phyloP scores from a whole-genome alignment of 2,113 vertebrate species.

The Tonatia bakeri region DNA sequence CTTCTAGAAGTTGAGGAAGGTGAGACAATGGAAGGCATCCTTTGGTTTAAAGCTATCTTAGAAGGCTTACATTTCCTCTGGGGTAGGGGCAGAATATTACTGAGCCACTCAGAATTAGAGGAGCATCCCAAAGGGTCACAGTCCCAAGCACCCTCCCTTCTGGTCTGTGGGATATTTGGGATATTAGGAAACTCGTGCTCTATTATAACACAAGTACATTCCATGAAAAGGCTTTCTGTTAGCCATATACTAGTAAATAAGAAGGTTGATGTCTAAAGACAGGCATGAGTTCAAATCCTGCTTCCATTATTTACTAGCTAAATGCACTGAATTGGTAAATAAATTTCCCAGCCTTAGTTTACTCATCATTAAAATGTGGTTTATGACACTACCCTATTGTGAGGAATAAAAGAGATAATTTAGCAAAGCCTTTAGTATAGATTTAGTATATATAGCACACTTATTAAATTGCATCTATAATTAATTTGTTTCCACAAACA shows the following conservation, averaged over 20 bases:
- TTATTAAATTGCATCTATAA: background rate
- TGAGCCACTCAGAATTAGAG: background rate
- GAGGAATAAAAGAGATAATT: background rate
- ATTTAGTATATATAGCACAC: background rate
- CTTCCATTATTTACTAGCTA: background rate
- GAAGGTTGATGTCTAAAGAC: background rate
- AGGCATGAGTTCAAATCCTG: background rate
- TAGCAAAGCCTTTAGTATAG: background rate
- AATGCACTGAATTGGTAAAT: background rate
- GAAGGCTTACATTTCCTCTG: background rate
- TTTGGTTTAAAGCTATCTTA: background rate
- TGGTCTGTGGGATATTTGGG: background rate
- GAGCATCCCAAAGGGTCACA: background rate
- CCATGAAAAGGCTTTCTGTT: background rate
- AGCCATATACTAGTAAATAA: background rate
- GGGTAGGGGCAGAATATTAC: background rate
- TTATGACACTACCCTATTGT: background rate
- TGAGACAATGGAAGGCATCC: background rate
- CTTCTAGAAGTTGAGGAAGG: background rate
- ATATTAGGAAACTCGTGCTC: background rate
- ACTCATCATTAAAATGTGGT: background rate
- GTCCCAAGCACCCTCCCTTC: background rate
- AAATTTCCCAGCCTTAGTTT: background rate
- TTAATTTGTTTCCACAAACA: background rate
- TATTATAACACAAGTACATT: background rate